phyloP scores from a whole-genome alignment of 2,113 vertebrate genomes.

The Lampris incognitus region DNA sequence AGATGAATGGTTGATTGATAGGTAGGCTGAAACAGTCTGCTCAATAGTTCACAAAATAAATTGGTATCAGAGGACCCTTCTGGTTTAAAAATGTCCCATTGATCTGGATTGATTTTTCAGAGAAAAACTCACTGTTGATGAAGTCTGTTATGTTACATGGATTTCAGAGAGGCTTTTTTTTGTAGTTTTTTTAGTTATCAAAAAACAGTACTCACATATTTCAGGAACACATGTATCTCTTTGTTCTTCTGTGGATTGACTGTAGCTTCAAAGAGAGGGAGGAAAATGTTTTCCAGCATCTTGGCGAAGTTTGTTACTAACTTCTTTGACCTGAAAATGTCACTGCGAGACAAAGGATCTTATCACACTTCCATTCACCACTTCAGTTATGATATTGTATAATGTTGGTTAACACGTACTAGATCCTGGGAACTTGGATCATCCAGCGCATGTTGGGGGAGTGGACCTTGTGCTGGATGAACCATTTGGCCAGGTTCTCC shows the following conservation, averaged over 20 bases:
- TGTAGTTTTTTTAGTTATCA: neutral
- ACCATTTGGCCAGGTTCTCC: slow-evolving; percentile 90
- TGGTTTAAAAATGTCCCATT: too few relatives aligned
- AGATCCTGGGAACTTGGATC: slow-evolving; percentile 97
- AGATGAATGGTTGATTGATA: neutral
- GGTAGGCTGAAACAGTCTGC: neutral
- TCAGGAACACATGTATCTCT: slow-evolving; percentile 90
- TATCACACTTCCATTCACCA: too few relatives aligned
- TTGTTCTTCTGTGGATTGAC: slow-evolving; percentile 92
- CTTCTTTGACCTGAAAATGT: slow-evolving; percentile 95
- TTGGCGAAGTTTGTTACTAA: slow-evolving; percentile 90
- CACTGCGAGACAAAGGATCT: slow-evolving; percentile 81
- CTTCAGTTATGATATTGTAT: too few relatives aligned
- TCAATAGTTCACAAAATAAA: neutral
- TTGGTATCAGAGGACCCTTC: neutral
- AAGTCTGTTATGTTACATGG: too few relatives aligned
- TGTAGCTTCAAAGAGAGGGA: slow-evolving; percentile 95
- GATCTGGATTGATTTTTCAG: too few relatives aligned
- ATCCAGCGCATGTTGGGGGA: slow-evolving; percentile 98
- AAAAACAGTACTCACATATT: slow-evolving; percentile 91
- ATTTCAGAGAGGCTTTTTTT: too few relatives aligned
- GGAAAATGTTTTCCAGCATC: slow-evolving; percentile 97
- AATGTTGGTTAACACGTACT: slow-evolving; percentile 83
- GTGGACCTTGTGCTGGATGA: slow-evolving; percentile 94
- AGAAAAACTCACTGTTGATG: too few relatives aligned